A percentile compares a stretch with the other conserved stretches of the same genome.
Conservation (phyloP, 2,888 invertebrate genomes). For the Dascillus cervinus region DNA sequence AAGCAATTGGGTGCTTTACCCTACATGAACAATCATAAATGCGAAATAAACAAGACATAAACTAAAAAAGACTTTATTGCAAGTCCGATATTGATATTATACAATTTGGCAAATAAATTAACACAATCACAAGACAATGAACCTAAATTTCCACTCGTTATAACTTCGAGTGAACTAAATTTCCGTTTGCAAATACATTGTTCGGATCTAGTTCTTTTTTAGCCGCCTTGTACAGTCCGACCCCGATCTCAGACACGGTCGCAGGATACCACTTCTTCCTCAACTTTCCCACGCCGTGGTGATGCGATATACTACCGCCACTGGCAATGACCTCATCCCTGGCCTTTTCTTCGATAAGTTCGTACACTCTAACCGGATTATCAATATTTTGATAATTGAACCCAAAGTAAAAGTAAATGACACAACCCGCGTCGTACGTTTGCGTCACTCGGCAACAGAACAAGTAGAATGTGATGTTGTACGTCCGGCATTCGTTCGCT, state of each 20-base stretch:
- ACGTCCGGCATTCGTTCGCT: constrained; percentile 50
- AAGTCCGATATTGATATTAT: too few species aligned
- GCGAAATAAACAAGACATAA: too few species aligned
- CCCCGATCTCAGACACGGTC: constrained; percentile 77
- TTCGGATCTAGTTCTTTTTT: constrained; percentile 87
- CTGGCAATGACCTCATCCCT: constrained; percentile 86
- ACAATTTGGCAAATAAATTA: too few species aligned
- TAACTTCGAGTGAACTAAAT: constrained; percentile 49
- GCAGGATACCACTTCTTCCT: constrained; percentile 79
- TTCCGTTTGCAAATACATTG: constrained; percentile 88
- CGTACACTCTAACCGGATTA: constrained; percentile 83
- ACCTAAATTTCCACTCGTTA: constrained; percentile 18
- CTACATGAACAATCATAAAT: too few species aligned
- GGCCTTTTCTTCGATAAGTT: constrained; percentile 79
- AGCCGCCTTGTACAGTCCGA: constrained; percentile 68
- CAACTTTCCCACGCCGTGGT: constrained; percentile 93
- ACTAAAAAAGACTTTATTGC: too few species aligned
- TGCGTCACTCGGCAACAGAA: constrained; percentile 87
- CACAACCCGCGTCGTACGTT: constrained; percentile 95
- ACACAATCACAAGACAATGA: too few species aligned
- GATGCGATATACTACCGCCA: constrained; percentile 91
- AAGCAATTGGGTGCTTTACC: too few species aligned
- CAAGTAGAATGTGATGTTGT: constrained; percentile 55
- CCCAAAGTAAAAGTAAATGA: constrained; percentile 63
- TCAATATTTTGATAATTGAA: constrained; percentile 46